Evolutionary conservation across 2,888 invertebrate species (phyloP).

Genomic region (Diadegma fenestrale): DNA sequence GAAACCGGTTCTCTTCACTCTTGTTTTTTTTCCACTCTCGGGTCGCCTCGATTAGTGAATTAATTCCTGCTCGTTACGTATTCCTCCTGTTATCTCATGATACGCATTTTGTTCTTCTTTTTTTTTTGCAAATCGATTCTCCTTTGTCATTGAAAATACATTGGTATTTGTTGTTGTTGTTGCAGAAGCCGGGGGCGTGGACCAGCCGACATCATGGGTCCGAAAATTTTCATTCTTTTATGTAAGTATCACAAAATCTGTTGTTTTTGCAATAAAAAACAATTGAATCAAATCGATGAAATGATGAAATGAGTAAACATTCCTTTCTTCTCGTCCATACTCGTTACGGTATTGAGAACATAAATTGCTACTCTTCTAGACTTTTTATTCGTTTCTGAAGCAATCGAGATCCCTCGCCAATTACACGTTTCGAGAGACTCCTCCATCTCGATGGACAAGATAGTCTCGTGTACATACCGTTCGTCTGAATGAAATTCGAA

Average conservation of each 20-base stretch:
- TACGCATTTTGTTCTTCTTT: neutral
- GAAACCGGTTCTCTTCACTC: conserved; percentile 19
- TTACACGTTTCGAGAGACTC: neutral
- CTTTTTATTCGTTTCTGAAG: neutral
- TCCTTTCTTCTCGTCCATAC: neutral
- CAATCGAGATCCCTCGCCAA: neutral
- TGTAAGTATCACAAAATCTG: conserved; percentile 76
- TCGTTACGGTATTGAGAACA: neutral
- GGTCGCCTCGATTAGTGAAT: conserved; percentile 31
- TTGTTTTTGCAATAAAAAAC: neutral
- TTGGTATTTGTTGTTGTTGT: conserved; percentile 65
- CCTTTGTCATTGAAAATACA: conserved; percentile 21
- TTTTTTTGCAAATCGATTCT: neutral
- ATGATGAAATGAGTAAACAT: neutral
- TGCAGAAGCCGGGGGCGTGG: conserved; percentile 78
- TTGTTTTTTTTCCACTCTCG: conserved; percentile 5
- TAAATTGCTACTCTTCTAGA: neutral
- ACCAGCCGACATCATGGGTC: conserved; percentile 77
- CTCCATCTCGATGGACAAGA: neutral
- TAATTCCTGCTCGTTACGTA: neutral
- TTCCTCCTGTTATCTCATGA: conserved; percentile 5
- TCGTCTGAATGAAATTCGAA: neutral
- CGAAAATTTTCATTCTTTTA: conserved; percentile 76
- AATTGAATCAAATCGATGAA: neutral
- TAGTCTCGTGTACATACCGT: neutral